Base-by-base conservation (phyloP, 2,888 invertebrate species). In the Sympetrum striolatum region DNA sequence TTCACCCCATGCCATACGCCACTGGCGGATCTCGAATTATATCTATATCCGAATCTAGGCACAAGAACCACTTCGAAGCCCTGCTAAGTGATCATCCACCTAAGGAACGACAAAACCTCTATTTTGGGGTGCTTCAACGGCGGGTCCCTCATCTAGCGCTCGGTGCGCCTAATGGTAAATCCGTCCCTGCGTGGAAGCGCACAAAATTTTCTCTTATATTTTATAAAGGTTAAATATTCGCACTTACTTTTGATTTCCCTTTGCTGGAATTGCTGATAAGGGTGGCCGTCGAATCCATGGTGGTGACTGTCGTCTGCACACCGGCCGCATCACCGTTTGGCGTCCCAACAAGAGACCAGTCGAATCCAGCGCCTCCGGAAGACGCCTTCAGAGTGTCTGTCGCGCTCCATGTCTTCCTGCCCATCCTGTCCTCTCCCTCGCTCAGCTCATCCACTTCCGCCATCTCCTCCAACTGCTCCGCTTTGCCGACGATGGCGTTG, bases 231-330 rank as follows among this genome's bases (percentile, higher is more conserved):
- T 5, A 64, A 22, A 25, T 22, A n/a, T 25, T 3, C 3, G n/a
- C 2, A 48, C 86, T 82, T 25, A 86, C 86, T 64, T 86, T 86
- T 37, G 86, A 86, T 39, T 86, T 82, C 18, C 58, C 60, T 64
- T 86, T 86, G 60, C 86, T 86, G 37, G 86, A 86, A 39, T 86
- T 86, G 86, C 86, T 86, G 86, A 86, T 86, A 3, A 86, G 64
- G 12, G 86, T 86, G 37, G 86, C 86, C 86, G 86, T 86, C 37
- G 86, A 86, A 22, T 86, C 86, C 86, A 86, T 86, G n/a, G 60
- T 60, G 60, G 86, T 86, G 8, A 35, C 86, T 35, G 86, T 60
- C 22, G 86, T n/a, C 37, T n/a, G 86, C 25, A 53, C 58, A 25
- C 48, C 81, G 53, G 82, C 82, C 35, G 60, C 86, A 86, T 86